Base-by-base conservation (phyloP, 2,888 invertebrate species). In the Xestobium rufovillosum region DNA sequence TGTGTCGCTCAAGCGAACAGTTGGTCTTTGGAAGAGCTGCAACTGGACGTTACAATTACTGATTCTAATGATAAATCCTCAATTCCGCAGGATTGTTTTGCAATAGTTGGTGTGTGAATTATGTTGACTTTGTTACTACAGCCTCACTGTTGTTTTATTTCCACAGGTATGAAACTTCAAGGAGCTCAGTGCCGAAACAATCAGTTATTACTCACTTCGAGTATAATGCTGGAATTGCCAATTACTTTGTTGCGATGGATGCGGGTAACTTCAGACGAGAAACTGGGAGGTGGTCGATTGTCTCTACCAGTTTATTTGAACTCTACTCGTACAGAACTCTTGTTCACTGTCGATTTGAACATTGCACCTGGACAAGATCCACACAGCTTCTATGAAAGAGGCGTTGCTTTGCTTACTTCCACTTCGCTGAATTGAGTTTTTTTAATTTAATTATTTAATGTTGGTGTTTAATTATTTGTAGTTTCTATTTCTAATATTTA, bases 1-100 rank as follows among this genome's bases (percentile, higher is more conserved):
- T 96, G 92, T 65, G 94, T 98, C 29, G 97, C 96, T 0, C 92
- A 92, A 61, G 90, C 89, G 1, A 97, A 97, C 65, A 90, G 87
- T 50, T 89, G 89, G 89, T 95, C 97, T 0, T 73, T 98, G 28
- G 98, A 98, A 67, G 97, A 98, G 67, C 73, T 98, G 9, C 80
- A 87, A 49, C 69, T 95, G 43, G 84, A 88, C 66, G 89, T 89
- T 38, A 74, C 73, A 23, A 76, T 83, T 38, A 72, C 73, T 1
- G 76, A 78, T 51, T 65, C 69, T 17, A 65, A 62, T 41, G 73
- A 73, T 49, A 56, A 44, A 43, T 51, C 56, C 12, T 44, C 49
- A 36, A 44, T 56, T 36, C 47, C 65, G n/a, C 52, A 52, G 36
- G 65, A 65, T 46, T 66, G 70, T 48, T 72, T 72, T 53, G 69